Percentiles rank a stretch among this genome's conserved stretches.
These are phyloP conservation scores for Strix uralensis DNA, from an alignment of 2,113 vertebrate species.

Conservation along the genomic window DNA sequence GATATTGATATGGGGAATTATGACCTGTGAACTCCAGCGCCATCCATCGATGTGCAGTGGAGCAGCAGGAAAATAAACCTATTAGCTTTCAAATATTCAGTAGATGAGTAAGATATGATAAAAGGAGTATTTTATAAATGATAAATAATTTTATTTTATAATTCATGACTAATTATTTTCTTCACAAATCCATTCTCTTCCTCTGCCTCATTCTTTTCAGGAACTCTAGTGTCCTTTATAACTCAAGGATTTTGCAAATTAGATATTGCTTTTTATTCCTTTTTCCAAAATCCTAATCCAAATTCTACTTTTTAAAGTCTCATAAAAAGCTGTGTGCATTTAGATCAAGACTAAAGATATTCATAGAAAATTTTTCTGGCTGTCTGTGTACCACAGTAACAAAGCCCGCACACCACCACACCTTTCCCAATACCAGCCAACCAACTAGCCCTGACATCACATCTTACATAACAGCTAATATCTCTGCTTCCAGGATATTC, in stretches of 20 bases:
- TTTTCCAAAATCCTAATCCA: background rate
- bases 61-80: background rate
- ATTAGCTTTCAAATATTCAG: background rate
- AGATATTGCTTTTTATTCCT: background rate
- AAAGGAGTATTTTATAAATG: background rate
- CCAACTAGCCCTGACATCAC: background rate
- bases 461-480: background rate
- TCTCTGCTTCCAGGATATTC: background rate
- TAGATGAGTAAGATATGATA: background rate
- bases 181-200: background rate
- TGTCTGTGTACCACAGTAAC: accelerated
- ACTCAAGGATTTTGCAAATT: background rate
- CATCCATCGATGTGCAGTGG: background rate
- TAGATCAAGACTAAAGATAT: background rate
- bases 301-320: background rate
- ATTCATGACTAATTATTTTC: background rate
- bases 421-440: background rate
- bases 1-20: background rate
- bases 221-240: background rate
- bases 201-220: background rate
- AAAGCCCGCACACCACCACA: background rate
- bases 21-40: background rate
- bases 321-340: background rate
- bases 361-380: background rate
- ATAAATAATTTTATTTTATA: background rate